Evolutionary conservation across 2,888 invertebrate genomes (phyloP).

Genomic region (Tuberolachnus salignus): DNA sequence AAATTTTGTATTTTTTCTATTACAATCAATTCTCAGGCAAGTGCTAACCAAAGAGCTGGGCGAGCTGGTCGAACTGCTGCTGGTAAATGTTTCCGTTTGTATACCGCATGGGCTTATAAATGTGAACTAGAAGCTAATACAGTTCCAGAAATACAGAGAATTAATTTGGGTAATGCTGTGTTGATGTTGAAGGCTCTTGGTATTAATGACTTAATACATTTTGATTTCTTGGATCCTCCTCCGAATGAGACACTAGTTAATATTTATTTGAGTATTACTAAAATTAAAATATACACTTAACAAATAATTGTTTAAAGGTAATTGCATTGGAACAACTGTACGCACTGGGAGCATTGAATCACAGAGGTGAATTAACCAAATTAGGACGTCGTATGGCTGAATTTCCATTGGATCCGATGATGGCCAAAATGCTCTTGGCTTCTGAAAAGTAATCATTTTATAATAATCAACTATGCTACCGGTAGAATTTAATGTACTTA

Average conservation of each 20-base stretch:
- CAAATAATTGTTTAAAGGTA: conserved; percentile 62
- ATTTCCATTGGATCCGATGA: conserved; percentile 98
- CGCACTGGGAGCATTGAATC: conserved; percentile 95
- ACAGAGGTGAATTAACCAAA: conserved; percentile 95
- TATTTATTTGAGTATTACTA: conserved; percentile 22
- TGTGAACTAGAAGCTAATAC: conserved; percentile 98
- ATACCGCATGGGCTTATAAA: too few relatives aligned
- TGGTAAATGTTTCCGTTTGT: conserved; percentile 96
- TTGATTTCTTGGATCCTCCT: conserved; percentile 98
- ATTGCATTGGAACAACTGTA: conserved; percentile 96
- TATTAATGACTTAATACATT: conserved; percentile 96
- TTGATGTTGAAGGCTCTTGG: conserved; percentile 94
- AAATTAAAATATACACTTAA: conserved; percentile 7
- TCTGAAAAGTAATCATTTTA: conserved; percentile 78
- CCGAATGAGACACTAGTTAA: conserved; percentile 84
- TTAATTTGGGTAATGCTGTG: conserved; percentile 94
- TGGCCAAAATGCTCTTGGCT: conserved; percentile 97
- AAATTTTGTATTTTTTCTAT: conserved; percentile 2
- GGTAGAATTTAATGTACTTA: too few relatives aligned
- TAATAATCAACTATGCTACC: too few relatives aligned
- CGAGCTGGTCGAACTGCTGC: conserved; percentile 94
- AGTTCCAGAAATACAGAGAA: conserved; percentile 97
- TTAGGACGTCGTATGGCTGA: conserved; percentile 98
- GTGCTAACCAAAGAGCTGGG: conserved; percentile 96
- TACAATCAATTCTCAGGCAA: conserved; percentile 67